Percentiles rank a stretch among this genome's conserved stretches.
Evolutionary conservation across 2,888 invertebrate genomes (phyloP).

Genomic region (Parnassius smintheus): DNA sequence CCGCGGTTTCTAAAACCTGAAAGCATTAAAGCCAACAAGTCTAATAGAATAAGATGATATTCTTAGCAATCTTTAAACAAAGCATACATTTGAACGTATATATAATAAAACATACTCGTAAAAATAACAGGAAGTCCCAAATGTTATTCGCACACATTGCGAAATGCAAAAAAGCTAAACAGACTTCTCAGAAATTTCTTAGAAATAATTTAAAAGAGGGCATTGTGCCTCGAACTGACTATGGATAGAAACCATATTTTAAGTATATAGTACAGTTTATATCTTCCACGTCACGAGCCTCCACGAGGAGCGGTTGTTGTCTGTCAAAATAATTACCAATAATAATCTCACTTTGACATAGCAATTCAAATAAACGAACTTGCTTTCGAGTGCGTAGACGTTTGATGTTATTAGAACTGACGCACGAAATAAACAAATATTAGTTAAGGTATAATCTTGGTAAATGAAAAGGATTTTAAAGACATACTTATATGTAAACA

Average conservation of each 20-base stretch:
- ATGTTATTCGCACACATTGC: conserved; percentile 1
- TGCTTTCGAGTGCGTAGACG: conserved; percentile 16
- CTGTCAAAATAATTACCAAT: conserved; percentile 67
- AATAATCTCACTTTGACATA: conserved; percentile 56
- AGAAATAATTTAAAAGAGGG: conserved; percentile 4
- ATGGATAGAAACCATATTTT: not conserved
- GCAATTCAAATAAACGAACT: conserved; percentile 43
- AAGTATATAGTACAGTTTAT: not conserved
- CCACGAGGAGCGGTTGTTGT: conserved; percentile 35
- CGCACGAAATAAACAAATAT: not conserved
- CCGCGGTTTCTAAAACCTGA: too few species aligned
- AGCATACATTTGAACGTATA: too few species aligned
- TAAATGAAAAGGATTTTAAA: too few species aligned
- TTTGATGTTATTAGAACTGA: conserved; percentile 24
- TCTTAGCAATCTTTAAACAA: too few species aligned
- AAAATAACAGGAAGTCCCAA: conserved; percentile 4
- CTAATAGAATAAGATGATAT: not conserved
- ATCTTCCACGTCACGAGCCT: conserved; percentile 12
- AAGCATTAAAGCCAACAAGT: too few species aligned
- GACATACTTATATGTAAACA: too few species aligned
- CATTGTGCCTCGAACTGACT: conserved; percentile 2
- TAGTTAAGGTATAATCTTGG: too few species aligned
- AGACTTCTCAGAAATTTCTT: conserved; percentile 3
- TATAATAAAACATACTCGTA: too few species aligned
- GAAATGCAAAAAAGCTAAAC: not conserved